Base-by-base conservation (phyloP, 2,888 invertebrate species). In the Stegophylla sp. region DNA sequence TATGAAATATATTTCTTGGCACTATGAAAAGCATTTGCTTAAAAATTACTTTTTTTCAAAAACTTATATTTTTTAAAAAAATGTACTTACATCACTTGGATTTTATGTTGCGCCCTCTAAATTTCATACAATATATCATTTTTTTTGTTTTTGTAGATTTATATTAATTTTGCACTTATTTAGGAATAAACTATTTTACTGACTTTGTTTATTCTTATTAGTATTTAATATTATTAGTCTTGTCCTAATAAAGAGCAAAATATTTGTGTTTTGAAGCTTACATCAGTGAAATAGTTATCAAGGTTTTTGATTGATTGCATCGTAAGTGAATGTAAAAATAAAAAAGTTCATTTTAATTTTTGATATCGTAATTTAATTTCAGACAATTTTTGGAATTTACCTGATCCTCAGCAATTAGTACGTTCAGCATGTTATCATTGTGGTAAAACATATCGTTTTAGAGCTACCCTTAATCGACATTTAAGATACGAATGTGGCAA, bases 391-490 rank as follows among this genome's bases (percentile, higher is more conserved):
- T 79, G 79, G 79, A 79, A 79, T 71, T 79, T 79, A 69, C 79
- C 79, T 0, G 79, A 79, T 61, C 79, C 79, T 63, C 79, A 71
- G 61, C 79, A 79, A n/a, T 71, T 79, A 20, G 79, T 79, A n/a
- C 67, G 79, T 26, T 79, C 79, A 71, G 71, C 79, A 26, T 79
- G 79, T 51, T 79, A 79, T 13, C 79, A 84, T 74, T 86, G 86
- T 83, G 87, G 86, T 23, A 84, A 86, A 86, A 88, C 85, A 84
- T 88, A 85, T 88, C 89, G 86, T 87, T 88, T 86, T 84, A 88
- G 88, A 84, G 89, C 90, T 85, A 91, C 91, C 85, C 88, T 92
- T 84, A 87, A 90, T 86, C 85, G 87, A 20, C 87, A 87, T 83
- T 84, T 86, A 74, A 83, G 84, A 69, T 85, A 85, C 82, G 85